Conservation (phyloP, 2,113 vertebrate species). For the Cyanocitta stelleri region DNA sequence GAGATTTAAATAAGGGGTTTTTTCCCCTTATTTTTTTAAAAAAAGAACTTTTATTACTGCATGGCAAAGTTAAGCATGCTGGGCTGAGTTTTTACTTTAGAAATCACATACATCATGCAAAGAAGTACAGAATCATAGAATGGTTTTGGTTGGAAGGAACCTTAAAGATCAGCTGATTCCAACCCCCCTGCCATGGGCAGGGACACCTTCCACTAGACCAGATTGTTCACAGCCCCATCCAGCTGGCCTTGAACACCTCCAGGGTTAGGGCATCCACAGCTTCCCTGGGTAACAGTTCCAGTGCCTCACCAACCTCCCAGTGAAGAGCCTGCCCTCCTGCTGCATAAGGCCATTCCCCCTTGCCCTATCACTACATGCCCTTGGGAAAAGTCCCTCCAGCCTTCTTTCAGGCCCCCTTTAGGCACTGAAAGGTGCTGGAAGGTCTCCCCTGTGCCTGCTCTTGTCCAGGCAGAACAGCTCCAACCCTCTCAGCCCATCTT, state of each 20-base stretch:
- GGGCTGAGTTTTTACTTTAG: background rate
- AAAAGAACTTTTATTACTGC: background rate
- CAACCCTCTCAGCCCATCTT: background rate
- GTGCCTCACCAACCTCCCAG: background rate
- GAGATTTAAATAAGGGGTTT: background rate
- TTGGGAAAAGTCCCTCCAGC: background rate
- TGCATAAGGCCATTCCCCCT: background rate
- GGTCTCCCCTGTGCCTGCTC: background rate
- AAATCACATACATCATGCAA: background rate
- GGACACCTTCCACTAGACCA: background rate
- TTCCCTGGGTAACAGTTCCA: background rate
- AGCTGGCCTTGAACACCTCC: no score
- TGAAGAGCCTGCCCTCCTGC: background rate
- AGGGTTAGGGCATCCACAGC: background rate
- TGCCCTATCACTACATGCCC: no score
- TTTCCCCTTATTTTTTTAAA: fast-evolving
- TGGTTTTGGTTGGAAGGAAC: background rate
- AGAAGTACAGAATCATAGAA: background rate
- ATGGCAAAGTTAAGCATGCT: background rate
- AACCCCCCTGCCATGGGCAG: background rate
- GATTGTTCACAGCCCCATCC: background rate
- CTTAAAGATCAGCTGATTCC: background rate
- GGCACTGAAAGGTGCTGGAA: background rate
- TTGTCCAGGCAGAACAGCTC: background rate
- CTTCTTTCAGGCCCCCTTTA: background rate